Evolutionary conservation across 2,888 invertebrate genomes (phyloP), one percentile per base, ranked within the genome.

Genomic region (Cheiracanthium punctorium): DNA sequence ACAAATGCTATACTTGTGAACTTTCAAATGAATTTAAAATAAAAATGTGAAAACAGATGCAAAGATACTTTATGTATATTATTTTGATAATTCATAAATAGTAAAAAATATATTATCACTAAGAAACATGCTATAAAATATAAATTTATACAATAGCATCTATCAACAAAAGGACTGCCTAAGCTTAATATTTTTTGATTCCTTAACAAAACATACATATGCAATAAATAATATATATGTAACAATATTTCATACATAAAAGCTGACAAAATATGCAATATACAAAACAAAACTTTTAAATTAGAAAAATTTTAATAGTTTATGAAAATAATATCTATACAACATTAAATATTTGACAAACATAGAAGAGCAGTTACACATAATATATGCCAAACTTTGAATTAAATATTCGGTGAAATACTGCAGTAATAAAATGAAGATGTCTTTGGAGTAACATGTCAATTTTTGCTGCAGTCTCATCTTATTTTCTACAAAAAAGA

Each of bases 241-340:
- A 82, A 76, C 71, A 65, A 37, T 37, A 69, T 58, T 70, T 33
- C 29, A 82, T 32, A 30, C 32, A 76, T 71, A 76, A 82, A 80
- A 73, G 43, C 73, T 81, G 80, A 81, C 80, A 81, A 69, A 81
- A 70, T 70, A 73, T 65, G 76, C 76, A 82, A 71, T 76, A 72
- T 82, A 82, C 64, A 82, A 76, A 81, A 81, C 74, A 82, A 76
- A 72, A 76, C 37, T 82, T 58, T 58, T 58, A 65, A 76, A 82
- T 71, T 76, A 76, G 76, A 41, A 82, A 82, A 76, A 76, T 17
- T 64, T 82, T 82, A 58, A 75, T 82, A 48, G 76, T 82, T 73
- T 82, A 82, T 37, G 82, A 82, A 82, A 82, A 82, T 82, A 82
- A 82, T 82, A 75, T 82, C 82, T 82, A 76, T 82, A 82, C 82